Evolutionary conservation across 2,888 invertebrate species (phyloP), one percentile per base, ranked within the genome.

Genomic region (Cataglyphis rosenhaueri): DNA sequence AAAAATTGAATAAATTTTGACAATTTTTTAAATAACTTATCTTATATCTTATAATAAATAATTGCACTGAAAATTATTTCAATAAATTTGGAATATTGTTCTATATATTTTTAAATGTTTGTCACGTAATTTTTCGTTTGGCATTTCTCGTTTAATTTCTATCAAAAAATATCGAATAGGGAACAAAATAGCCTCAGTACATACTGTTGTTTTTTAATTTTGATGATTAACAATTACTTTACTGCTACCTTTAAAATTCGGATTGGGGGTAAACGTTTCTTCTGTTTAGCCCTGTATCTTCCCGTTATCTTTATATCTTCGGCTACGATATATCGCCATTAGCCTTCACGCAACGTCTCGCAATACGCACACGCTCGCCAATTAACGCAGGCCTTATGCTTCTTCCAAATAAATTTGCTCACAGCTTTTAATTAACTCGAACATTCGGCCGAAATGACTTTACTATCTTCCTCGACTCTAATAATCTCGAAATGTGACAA

Each of bases 281-380:
- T 29, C 35, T 61, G 41, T 74, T 81, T 75, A 75, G 44, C 55
- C 74, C 83, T 70, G 73, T 66, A 76, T 57, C 78, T 74, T 82
- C 21, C 21, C 71, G 68, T 79, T 87, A 81, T 70, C 55, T 79
- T n/a, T 61, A 55, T 62, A 32, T 57, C 66, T 44, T 62, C 29
- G 29, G n/a, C 82, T 82, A 85, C 83, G 86, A 87, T 85, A 81
- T 71, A 38, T 73, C 82, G 73, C 84, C 83, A 82, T 84, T 86
- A 84, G 83, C 52, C 79, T 82, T 76, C 84, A 83, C 73, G 85
- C 85, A 75, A 57, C 81, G 62, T 44, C 59, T 64, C 78, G 81
- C 68, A 61, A 86, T 86, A 74, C 35, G 55, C 65, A 64, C 41
- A 73, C 84, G 61, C 82, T 68, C 81, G 83, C 75, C 87, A 88